Percentiles rank a stretch among this genome's conserved stretches.
phyloP scores from a whole-genome alignment of 92 coral and sea anemone genomes.

The Actinernus sp. region DNA sequence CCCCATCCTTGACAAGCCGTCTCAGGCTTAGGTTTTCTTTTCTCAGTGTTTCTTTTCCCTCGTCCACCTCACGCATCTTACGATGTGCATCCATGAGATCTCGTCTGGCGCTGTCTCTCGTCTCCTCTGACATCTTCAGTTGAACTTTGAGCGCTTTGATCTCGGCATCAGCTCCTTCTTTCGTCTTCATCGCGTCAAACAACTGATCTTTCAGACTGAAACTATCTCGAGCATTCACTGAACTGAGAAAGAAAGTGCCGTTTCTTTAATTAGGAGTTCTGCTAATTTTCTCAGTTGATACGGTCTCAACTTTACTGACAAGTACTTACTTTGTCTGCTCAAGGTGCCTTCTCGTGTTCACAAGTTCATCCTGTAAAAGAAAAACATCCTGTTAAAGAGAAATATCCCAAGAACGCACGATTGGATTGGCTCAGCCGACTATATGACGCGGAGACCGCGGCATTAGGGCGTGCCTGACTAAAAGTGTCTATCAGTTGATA shows the following conservation, averaged over 20 bases:
- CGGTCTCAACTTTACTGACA: too few relatives aligned
- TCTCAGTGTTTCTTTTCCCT: constrained; percentile 63
- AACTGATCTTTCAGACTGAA: constrained; percentile 59
- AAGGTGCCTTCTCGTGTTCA: constrained; percentile 12
- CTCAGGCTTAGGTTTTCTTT: constrained; percentile 73
- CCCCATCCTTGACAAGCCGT: constrained; percentile 73
- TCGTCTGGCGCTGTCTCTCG: constrained; percentile 77
- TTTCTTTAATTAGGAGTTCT: neutral
- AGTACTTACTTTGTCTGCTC: constrained; percentile 25
- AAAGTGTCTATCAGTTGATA: too few relatives aligned
- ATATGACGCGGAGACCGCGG: too few relatives aligned
- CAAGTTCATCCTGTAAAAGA: constrained; percentile 38
- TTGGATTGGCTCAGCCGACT: too few relatives aligned
- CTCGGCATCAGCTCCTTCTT: constrained; percentile 78
- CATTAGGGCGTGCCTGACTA: too few relatives aligned
- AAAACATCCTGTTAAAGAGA: too few relatives aligned
- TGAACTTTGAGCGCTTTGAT: constrained; percentile 87
- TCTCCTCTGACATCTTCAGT: constrained; percentile 87
- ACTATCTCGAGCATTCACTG: constrained; percentile 7
- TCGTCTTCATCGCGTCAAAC: constrained; percentile 73
- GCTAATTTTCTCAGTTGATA: too few relatives aligned
- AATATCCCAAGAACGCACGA: too few relatives aligned
- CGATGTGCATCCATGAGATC: constrained; percentile 87
- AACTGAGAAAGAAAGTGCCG: neutral
- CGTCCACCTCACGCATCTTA: constrained; percentile 78